A percentile compares a stretch with the other conserved stretches of the same genome.
Conservation (phyloP, 2,113 vertebrate genomes). For the Dromiciops gliroides region DNA sequence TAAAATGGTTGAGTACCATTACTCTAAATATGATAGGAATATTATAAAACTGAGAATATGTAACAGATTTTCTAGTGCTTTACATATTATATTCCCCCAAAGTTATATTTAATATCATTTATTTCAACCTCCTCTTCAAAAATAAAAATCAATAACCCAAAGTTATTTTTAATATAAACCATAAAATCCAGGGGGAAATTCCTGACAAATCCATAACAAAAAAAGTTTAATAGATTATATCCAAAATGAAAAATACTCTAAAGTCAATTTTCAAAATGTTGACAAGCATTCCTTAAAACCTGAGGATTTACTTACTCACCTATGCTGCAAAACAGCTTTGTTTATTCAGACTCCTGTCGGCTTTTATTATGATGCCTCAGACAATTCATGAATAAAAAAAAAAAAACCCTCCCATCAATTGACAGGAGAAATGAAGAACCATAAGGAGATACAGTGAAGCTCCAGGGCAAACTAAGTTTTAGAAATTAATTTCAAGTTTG, state of each 20-base stretch:
- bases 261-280: slow-evolving; percentile 40
- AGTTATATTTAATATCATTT: background rate
- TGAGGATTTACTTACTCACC: slow-evolving; percentile 47
- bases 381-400: slow-evolving; percentile 23
- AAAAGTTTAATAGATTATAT: background rate
- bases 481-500: slow-evolving; percentile 59
- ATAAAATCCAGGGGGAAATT: slow-evolving; percentile 38
- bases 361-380: slow-evolving; percentile 43
- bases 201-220: slow-evolving; percentile 40
- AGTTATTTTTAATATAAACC: slow-evolving; percentile 41
- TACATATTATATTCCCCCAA: background rate
- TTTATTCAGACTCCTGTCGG: slow-evolving; percentile 23
- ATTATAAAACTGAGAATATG: background rate
- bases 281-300: slow-evolving; percentile 35
- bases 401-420: slow-evolving; percentile 60
- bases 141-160: slow-evolving; percentile 2
- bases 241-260: slow-evolving; percentile 29
- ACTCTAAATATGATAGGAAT: background rate
- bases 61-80: background rate
- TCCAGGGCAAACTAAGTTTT: slow-evolving; percentile 41
- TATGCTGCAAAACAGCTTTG: slow-evolving; percentile 40
- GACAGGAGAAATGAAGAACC: slow-evolving; percentile 44
- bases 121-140: slow-evolving; percentile 1
- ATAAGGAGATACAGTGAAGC: slow-evolving; percentile 38
- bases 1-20: background rate